phyloP scores from a whole-genome alignment of 2,797 vertebrate species.

The Cyprinodon diabolis region DNA sequence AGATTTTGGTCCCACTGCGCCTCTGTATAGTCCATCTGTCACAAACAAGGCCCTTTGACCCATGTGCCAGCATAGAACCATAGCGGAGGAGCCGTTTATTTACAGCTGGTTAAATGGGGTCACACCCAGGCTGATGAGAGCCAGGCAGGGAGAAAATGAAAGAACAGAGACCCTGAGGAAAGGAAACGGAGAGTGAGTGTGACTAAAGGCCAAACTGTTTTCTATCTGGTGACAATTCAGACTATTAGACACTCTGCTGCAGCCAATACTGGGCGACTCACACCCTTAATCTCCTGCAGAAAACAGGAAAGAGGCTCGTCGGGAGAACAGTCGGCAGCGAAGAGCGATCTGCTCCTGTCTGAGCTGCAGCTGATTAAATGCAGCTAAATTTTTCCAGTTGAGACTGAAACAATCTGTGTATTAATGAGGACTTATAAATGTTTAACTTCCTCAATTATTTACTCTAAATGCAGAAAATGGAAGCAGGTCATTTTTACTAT shows the following conservation, averaged over 20 bases:
- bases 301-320: not conserved
- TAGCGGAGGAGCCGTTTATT: not conserved
- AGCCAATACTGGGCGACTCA: not conserved
- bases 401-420: not conserved
- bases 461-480: not conserved
- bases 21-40: constrained; percentile 5
- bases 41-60: not conserved
- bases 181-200: not conserved
- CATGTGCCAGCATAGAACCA: not conserved
- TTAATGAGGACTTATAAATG: not conserved
- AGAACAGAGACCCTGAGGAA: not conserved
- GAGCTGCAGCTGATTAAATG: not conserved
- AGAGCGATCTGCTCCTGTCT: not conserved
- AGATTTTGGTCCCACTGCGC: not conserved
- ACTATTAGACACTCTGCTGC: not conserved
- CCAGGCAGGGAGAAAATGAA: constrained; percentile 1
- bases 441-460: not conserved
- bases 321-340: not conserved
- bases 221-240: not conserved
- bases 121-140: constrained; percentile 8
- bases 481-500: not conserved
- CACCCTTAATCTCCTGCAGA: not conserved
- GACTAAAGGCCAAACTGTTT: not conserved
- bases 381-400: not conserved
- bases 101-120: constrained; percentile 6